Evolutionary conservation across 2,113 vertebrate genomes (phyloP).

Genomic region (Hassar affinis): DNA sequence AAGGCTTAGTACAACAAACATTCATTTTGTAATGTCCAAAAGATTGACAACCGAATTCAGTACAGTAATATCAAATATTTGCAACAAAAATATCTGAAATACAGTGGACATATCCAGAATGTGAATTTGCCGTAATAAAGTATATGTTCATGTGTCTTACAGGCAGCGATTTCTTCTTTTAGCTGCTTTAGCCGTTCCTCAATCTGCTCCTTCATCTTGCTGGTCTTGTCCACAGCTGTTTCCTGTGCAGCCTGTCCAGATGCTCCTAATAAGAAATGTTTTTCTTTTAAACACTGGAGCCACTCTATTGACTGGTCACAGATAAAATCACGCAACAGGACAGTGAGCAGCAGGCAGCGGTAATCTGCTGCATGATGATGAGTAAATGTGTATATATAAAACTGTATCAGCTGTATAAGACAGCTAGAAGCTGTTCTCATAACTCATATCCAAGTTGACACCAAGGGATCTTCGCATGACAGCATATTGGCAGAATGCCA

Average conservation of each 20-base stretch:
- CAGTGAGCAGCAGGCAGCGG: neutral
- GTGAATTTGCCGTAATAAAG: neutral
- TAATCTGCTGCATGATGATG: neutral
- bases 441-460: neutral
- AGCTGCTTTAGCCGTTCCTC: slow-evolving; percentile 82
- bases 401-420: neutral
- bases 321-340: too few relatives aligned
- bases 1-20: neutral
- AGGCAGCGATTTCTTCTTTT: slow-evolving; percentile 85
- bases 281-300: neutral
- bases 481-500: neutral
- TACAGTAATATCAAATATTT: neutral
- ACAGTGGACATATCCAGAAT: neutral
- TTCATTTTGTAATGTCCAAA: neutral
- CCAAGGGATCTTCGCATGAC: neutral
- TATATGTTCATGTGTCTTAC: slow-evolving; percentile 62
- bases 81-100: neutral
- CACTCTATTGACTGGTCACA: neutral
- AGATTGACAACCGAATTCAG: neutral
- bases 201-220: slow-evolving; percentile 80
- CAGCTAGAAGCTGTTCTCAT: neutral
- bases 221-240: slow-evolving; percentile 71
- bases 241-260: slow-evolving; percentile 59
- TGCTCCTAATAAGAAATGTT: slow-evolving; percentile 53
- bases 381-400: neutral